phyloP scores from a whole-genome alignment of 1,140 invertebrate genomes.

The Vanessa atalanta region DNA sequence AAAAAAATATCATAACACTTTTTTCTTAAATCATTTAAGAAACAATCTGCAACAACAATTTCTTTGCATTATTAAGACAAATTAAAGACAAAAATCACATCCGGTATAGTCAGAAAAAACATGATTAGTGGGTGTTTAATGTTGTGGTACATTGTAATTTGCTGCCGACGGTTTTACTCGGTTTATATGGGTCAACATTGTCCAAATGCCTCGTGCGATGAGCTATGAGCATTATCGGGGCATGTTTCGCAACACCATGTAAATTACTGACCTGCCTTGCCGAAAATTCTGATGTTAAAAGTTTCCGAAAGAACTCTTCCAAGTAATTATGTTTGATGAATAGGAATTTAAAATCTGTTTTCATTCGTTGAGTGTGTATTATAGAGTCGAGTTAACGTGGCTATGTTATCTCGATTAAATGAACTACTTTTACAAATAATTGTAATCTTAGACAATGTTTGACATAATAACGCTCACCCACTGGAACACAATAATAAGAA shows the following conservation, averaged over 20 bases:
- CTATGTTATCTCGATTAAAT: not conserved
- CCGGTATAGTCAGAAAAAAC: conserved; percentile 21
- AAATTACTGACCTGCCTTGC: conserved; percentile 36
- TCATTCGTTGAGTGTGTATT: conserved; percentile 28
- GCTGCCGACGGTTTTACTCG: conserved; percentile 40
- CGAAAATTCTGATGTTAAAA: conserved; percentile 38
- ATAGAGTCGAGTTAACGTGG: conserved; percentile 30
- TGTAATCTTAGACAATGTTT: too few species aligned
- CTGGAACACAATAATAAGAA: too few species aligned
- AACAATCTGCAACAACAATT: not conserved
- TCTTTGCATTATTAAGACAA: not conserved
- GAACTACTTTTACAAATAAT: too few species aligned
- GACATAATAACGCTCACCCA: too few species aligned
- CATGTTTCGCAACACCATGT: conserved; percentile 55
- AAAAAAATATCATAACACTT: not conserved
- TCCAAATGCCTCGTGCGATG: conserved; percentile 66
- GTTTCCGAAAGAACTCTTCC: conserved; percentile 5
- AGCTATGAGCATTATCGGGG: conserved; percentile 51
- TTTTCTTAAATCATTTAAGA: not conserved
- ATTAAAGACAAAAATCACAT: conserved; percentile 18
- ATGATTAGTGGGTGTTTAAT: conserved; percentile 50
- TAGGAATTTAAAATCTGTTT: conserved; percentile 30
- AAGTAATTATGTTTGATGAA: conserved; percentile 26
- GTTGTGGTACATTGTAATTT: conserved; percentile 52
- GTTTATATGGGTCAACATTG: conserved; percentile 72